Evolutionary conservation across 2,113 vertebrate species (phyloP).

Genomic region (Sylvicapra grimmia): DNA sequence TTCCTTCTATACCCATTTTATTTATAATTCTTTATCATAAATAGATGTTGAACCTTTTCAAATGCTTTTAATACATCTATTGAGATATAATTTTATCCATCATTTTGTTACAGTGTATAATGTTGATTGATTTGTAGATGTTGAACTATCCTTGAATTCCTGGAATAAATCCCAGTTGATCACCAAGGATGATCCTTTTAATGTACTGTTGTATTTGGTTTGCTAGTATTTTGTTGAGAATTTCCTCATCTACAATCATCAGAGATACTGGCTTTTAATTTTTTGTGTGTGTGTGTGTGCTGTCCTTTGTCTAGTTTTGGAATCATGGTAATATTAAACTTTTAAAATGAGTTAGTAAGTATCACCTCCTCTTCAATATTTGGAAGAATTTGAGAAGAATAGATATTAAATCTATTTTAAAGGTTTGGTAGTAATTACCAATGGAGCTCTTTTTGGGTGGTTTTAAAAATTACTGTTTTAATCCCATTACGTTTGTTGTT

Average conservation of each 20-base stretch:
- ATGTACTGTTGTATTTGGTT: not conserved
- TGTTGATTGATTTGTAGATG: not conserved
- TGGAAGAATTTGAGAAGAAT: not conserved
- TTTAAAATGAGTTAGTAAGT: not conserved
- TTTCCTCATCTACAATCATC: not conserved
- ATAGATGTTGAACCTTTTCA: not conserved
- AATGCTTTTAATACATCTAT: not conserved
- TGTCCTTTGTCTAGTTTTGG: not conserved
- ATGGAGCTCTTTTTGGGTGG: not conserved
- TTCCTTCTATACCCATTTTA: not conserved
- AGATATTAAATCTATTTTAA: not conserved
- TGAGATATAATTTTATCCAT: not conserved
- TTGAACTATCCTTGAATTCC: not conserved
- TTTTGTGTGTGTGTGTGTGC: fast-evolving
- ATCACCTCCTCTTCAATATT: not conserved
- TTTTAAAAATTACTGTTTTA: not conserved
- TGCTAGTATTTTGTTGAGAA: not conserved
- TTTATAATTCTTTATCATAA: not conserved
- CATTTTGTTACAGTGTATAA: not conserved
- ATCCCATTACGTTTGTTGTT: not conserved
- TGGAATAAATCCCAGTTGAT: not conserved
- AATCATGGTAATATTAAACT: not conserved
- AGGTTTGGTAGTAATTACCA: not conserved
- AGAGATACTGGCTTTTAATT: not conserved
- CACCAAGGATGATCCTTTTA: not conserved